A percentile compares a stretch with the other conserved stretches of the same genome.
Conservation (phyloP, 2,888 invertebrate species). For the Dendrolimus pini region DNA sequence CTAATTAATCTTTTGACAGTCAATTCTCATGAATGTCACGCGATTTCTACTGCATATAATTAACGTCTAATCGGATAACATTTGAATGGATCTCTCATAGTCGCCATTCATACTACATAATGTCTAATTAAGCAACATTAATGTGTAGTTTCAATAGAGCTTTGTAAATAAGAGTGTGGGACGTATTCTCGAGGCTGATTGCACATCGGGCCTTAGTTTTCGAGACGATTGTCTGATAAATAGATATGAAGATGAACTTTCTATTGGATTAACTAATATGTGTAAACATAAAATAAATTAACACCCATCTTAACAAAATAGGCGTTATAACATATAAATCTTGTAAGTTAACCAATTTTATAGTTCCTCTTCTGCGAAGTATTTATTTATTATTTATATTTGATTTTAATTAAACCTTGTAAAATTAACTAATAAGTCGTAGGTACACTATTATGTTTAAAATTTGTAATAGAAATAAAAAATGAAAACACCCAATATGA, state of each 20-base stretch:
- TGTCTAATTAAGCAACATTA: conserved; percentile 48
- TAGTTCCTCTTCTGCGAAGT: too few relatives aligned
- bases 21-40: conserved; percentile 24
- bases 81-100: conserved; percentile 58
- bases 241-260: background rate
- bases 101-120: conserved; percentile 38
- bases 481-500: too few relatives aligned
- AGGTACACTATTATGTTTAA: too few relatives aligned
- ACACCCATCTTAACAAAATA: too few relatives aligned
- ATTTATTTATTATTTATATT: too few relatives aligned
- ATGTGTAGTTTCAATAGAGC: conserved; percentile 49
- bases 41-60: conserved; percentile 40
- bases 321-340: too few relatives aligned
- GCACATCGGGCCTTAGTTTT: background rate
- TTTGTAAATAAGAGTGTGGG: conserved; percentile 47
- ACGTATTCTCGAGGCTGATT: conserved; percentile 17
- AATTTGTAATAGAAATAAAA: too few relatives aligned
- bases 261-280: background rate
- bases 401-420: too few relatives aligned
- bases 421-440: too few relatives aligned
- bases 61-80: conserved; percentile 51
- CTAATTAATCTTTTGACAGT: conserved; percentile 31
- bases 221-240: background rate
- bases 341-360: too few relatives aligned
- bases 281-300: background rate